phyloP scores from a whole-genome alignment of 2,113 vertebrate species.

The Vidua macroura region DNA sequence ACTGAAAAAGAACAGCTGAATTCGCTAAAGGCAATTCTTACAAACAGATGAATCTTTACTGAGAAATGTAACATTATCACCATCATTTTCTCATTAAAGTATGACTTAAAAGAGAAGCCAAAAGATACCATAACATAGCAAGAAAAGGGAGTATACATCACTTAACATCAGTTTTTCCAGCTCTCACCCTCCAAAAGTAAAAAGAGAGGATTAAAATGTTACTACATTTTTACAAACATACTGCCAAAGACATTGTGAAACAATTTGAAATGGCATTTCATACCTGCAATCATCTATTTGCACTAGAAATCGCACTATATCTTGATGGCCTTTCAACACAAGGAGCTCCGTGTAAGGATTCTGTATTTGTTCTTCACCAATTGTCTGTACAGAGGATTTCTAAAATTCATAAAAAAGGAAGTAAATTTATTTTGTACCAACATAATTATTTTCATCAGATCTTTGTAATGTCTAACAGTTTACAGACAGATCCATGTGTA shows the following conservation, averaged over 20 bases:
- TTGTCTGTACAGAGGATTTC: conserved; percentile 87
- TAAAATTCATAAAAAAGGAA: conserved; percentile 58
- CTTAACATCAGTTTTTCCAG: not conserved
- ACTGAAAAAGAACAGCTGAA: not conserved
- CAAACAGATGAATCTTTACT: not conserved
- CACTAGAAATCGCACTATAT: conserved; percentile 95
- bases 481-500: not conserved
- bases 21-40: not conserved
- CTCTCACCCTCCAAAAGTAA: not conserved
- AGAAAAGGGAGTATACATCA: not conserved
- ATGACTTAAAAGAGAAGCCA: not conserved
- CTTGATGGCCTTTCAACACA: conserved; percentile 92
- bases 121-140: not conserved
- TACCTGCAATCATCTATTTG: conserved; percentile 94
- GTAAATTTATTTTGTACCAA: not conserved
- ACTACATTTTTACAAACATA: not conserved
- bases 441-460: not conserved
- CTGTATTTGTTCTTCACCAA: conserved; percentile 93
- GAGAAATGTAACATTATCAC: not conserved
- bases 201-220: not conserved
- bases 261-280: conserved; percentile 38
- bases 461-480: not conserved
- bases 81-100: not conserved
- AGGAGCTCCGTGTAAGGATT: conserved; percentile 95
- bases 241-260: not conserved